These are phyloP conservation scores for Tupaia chinensis DNA, from an alignment of 2,113 vertebrate species.

Conservation along the genomic window DNA sequence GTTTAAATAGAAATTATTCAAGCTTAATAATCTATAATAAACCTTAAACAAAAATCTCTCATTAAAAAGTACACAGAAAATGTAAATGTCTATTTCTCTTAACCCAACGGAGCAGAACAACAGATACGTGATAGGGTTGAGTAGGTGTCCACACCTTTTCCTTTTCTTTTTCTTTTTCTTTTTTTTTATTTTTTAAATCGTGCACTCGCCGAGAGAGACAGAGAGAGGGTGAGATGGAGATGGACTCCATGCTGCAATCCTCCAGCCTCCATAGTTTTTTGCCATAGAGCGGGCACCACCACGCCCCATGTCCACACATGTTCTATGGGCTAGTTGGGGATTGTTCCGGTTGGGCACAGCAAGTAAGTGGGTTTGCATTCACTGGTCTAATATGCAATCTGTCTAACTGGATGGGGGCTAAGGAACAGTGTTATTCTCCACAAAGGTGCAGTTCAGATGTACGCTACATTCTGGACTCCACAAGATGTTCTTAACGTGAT, in stretches of 20 bases:
- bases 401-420: neutral
- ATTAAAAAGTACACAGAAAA: neutral
- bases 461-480: slow-evolving; percentile 48
- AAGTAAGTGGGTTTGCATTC: neutral
- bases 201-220: too few species aligned
- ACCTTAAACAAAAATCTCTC: slow-evolving; percentile 29
- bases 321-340: neutral
- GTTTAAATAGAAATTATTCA: slow-evolving; percentile 32
- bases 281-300: too few species aligned
- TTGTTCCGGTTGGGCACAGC: neutral
- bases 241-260: too few species aligned
- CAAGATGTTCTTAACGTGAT: slow-evolving; percentile 58
- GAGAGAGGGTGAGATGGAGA: too few species aligned
- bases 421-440: neutral
- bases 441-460: slow-evolving; percentile 45
- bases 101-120: neutral
- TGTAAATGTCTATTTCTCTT: neutral
- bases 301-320: neutral
- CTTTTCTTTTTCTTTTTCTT: too few species aligned
- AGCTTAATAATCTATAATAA: slow-evolving; percentile 45
- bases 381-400: neutral
- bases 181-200: too few species aligned
- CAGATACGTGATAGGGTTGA: rapidly evolving
- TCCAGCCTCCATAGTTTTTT: too few species aligned
- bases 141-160: neutral